Evolutionary conservation across 2,888 invertebrate genomes (phyloP), one percentile per base, ranked within the genome.

Genomic region (Steinernema hermaphroditum): DNA sequence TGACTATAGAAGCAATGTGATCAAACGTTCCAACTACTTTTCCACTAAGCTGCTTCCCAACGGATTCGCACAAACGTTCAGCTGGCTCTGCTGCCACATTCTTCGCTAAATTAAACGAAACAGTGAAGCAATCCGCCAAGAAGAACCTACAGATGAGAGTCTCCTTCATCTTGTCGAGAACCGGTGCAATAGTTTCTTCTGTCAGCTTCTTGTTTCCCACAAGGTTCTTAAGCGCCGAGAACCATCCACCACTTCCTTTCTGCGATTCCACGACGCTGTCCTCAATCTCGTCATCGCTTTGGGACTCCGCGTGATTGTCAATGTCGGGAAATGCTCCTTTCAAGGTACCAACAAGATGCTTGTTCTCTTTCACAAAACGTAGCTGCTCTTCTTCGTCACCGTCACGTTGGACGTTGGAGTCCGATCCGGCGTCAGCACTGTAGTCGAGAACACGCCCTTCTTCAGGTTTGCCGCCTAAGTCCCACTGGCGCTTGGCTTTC

Each of bases 11-110:
- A 0, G 94, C 91, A n/a, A 96, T 91, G 76, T 93, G 78, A 81
- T 94, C 94, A 87, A 98, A 98, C 0, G 97, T 97, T 19, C 97
- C 96, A 2, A 92, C 91, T 41, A 89, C 81, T 76, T 85, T 84
- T 72, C 85, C 85, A 43, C 81, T 84, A 32, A 85, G 73, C 71
- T 86, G 84, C 16, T 77, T 76, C 0, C 78, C 81, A 0, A 86
- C 85, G 19, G 85, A 83, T 68, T 85, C 82, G 74, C 85, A 85
- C 69, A 99, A 90, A 87, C 95, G 96, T 77, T 91, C 90, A 0
- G 98, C 92, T 84, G 99, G 96, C 83, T 99, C 97, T 0, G 94
- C 89, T 14, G 98, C 98, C 0, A 99, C 98, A 88, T 99, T 99
- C 89, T 99, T 99, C 0, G 91, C 90, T 90, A 80, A 62, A 88